Evolutionary conservation across 2,113 vertebrate species (phyloP), one percentile per base, ranked within the genome.

Genomic region (Pelmatolapia mariae): DNA sequence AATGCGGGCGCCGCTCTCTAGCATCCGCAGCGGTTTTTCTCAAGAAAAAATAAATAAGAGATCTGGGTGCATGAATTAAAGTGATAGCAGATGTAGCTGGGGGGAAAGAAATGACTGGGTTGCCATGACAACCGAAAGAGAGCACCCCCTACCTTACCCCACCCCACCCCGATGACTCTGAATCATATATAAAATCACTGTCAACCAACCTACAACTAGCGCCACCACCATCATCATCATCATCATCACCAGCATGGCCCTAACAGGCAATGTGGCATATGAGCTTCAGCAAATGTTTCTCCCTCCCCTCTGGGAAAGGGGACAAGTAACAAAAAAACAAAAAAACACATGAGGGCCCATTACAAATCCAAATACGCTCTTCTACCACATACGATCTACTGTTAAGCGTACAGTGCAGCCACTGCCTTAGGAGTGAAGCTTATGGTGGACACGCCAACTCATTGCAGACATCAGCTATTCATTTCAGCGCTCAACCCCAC

Each of bases 111-210:
- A 88, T 88, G 87, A 85, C 81, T 86, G 43, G 86, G 95, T 96
- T 96, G 91, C 95, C 81, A 95, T 96, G 93, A 93, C 93, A 90
- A 96, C 95, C 91, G 66, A 89, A 86, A 47, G 81, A 90, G 93
- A 89, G 81, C 50, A 73, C 52, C 78, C 91, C 86, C 80, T 66
- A 8, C 91, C 86, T 78, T 66, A 8, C 45, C 52, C 87, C 53
- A 13, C 68, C 16, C 53, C 45, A 57, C 18, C 59, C 85, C 81
- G 19, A 82, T 81, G 53, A 93, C 91, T 90, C 89, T 66, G 85
- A 94, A 87, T 89, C 90, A 73, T 85, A 85, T 91, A 84, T 66
- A 91, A 89, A 92, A 92, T 63, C 84, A 80, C 90, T 57, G 68
- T 83, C 89, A 47, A 85, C 82, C 68, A 92, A 38, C 82, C 82